Base-by-base conservation (phyloP, 2,113 vertebrate species). In the Coryphaenoides rupestris region DNA sequence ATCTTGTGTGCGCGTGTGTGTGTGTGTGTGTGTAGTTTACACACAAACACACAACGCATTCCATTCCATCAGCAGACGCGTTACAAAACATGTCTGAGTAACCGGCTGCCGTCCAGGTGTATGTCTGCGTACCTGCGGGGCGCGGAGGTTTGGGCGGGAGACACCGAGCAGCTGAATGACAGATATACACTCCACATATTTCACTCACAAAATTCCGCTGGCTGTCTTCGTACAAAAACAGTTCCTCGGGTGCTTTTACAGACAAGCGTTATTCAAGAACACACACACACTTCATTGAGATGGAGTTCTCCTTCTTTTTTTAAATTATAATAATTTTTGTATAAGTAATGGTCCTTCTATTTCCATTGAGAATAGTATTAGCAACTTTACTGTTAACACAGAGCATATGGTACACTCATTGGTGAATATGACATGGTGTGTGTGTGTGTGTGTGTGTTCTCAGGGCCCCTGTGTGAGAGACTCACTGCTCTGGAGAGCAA, bases 391-490 rank as follows among this genome's bases (percentile, higher is more conserved):
- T 28, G 23, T 5, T n/a, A n/a, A n/a, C n/a, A n/a, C n/a, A n/a
- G n/a, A n/a, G n/a, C n/a, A 40, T 40, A 40, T 40, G 33, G 9
- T 40, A 40, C n/a, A 24, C 13, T 40, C 4, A 40, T 40, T 58
- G 23, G 4, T 28, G 23, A 1, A 5, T 58, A 55, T 60, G 23
- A n/a, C n/a, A n/a, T n/a, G n/a, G 60, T 46, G 15, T 15, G 9
- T 47, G 5, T 59, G 22, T 0, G 23, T 19, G 22, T 68, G 3
- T 78, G 58, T 2, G 5, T 74, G 24, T 73, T 6, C 16, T 28
- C 84, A 95, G 94, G 93, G 62, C 92, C 94, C 4, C 79, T 94
- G 66, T 95, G 94, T 66, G 89, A 91, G 66, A 87, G 84, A 15
- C 65, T 92, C 0, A 5, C 67, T 61, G 73, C 76, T 2, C 12